Evolutionary conservation across 2,888 invertebrate genomes (phyloP), one percentile per base, ranked within the genome.

Genomic region (Caenorhabditis auriculariae): DNA sequence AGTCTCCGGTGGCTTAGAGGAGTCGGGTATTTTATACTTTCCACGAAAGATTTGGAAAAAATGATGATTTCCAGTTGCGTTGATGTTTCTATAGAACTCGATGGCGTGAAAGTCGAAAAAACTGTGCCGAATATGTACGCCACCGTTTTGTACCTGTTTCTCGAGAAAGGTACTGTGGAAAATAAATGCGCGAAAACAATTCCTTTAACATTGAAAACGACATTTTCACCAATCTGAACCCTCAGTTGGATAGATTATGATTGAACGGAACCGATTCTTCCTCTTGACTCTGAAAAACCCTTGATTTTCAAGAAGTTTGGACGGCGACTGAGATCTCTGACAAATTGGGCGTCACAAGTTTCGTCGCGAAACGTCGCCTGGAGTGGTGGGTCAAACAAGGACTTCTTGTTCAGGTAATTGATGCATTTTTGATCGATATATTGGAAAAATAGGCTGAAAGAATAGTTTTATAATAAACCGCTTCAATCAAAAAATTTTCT

Each of bases 331-430:
- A 75, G 42, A 47, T 78, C 17, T 23, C 46, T 6, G 59, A 60
- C 12, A 38, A 49, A 19, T 38, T 75, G 35, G 47, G 56, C 15
- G 35, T 72, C 42, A 41, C 67, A 5, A 46, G 54, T 32, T 35
- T 41, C 0, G 37, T 54, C 3, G 56, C 73, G 12, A 64, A 62
- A 47, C 54, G 69, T 44, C 58, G 76, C n/a, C 39, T 78, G 17
- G 72, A 66, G 9, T 78, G 71, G 70, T 76, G 69, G 68, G 26
- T 46, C 23, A 51, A 53, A 39, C 61, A 63, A 46, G 74, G 66
- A 19, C 19, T 66, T 2, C 41, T 72, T 12, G 23, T 39, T 21
- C 48, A 53, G 45, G 49, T 55, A 7, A 4, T 9, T 35, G 44
- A 5, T 15, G 4, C 9, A n/a, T n/a, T 32, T 23, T n/a, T 21